Evolutionary conservation across 2,888 invertebrate genomes (phyloP), one percentile per base, ranked within the genome.

Genomic region (Colletes collaris): DNA sequence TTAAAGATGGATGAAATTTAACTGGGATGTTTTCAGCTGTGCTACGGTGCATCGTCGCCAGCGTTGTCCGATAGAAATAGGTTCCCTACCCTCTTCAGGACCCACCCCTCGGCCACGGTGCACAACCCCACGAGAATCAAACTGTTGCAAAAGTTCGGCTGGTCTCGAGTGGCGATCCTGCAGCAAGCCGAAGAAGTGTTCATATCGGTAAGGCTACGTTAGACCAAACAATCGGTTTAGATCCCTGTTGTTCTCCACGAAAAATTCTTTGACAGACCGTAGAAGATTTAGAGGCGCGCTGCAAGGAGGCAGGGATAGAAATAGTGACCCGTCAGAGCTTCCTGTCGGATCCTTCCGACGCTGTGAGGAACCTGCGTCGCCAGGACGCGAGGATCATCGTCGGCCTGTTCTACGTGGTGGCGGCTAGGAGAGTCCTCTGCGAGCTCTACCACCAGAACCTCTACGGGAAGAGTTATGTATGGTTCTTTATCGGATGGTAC

Each of bases 401-500:
- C 40, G 99, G 99, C 0, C 95, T 99, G 69, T 99, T 99, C 94
- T 99, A 99, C 94, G 99, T 99, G 76, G 98, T 98, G 7, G 99
- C 99, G 58, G 99, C 99, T 0, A 94, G 99, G 69, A 95, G 98
- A 66, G 99, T 99, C 0, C 96, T 99, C 27, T 99, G 99, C 93
- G 99, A 99, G 93, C 96, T 99, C 88, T 99, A 97, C 94, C 98
- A 97, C 91, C 97, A 98, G 91, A 96, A 96, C 79, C 94, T 99
- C 35, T 99, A 97, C 92, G 99, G 99, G 16, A 97, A 98, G 88
- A 97, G 97, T 55, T 97, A 99, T 94, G 99, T 99, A 40, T 99
- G 99, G 99, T 98, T 99, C 93, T 98, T 99, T 93, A 99, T 99
- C 89, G 99, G 98, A 76, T 99, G 99, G 99, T 99, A 99, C 93